These are phyloP conservation scores for Paedocypris micromegethes DNA, from an alignment of 2,797 vertebrate genomes.

Conservation along the genomic window DNA sequence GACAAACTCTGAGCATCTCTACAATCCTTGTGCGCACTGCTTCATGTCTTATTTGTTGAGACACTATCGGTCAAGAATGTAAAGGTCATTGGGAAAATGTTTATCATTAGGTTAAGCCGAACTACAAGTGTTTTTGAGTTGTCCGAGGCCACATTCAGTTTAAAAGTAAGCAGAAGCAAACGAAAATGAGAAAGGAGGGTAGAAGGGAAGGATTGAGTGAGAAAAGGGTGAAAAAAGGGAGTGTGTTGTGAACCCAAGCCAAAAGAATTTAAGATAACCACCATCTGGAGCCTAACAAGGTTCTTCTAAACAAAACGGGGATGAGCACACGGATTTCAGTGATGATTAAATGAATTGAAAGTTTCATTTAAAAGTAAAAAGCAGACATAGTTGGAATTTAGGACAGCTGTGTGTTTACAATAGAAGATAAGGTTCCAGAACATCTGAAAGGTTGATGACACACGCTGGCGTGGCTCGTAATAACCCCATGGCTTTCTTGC, in stretches of 20 bases:
- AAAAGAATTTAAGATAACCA: constrained; percentile 21
- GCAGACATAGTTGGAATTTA: constrained; percentile 12
- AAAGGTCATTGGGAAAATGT: constrained; percentile 12
- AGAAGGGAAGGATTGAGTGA: constrained; percentile 19
- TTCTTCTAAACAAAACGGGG: constrained; percentile 16
- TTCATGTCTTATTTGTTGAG: constrained; percentile 6
- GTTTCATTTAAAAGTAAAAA: constrained; percentile 9
- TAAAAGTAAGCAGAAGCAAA: background rate
- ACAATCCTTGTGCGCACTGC: constrained; percentile 16
- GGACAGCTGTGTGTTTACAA: constrained; percentile 37
- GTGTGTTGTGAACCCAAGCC: constrained; percentile 28
- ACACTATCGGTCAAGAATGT: constrained; percentile 3
- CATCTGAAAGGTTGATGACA: constrained; percentile 33
- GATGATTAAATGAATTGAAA: constrained; percentile 9
- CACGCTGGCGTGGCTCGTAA: constrained; percentile 24
- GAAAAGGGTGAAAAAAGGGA: constrained; percentile 17
- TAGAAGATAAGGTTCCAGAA: constrained; percentile 34
- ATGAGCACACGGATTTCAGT: constrained; percentile 14
- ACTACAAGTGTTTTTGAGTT: background rate
- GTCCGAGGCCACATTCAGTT: constrained; percentile 4
- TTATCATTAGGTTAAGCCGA: constrained; percentile 14
- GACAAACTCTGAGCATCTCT: constrained; percentile 46
- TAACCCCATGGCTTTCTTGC: constrained; percentile 27
- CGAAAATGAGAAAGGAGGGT: constrained; percentile 22
- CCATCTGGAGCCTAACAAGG: constrained; percentile 34